These are phyloP conservation scores for Seriola dumerili DNA, from an alignment of 2,113 vertebrate species.

Conservation along the genomic window DNA sequence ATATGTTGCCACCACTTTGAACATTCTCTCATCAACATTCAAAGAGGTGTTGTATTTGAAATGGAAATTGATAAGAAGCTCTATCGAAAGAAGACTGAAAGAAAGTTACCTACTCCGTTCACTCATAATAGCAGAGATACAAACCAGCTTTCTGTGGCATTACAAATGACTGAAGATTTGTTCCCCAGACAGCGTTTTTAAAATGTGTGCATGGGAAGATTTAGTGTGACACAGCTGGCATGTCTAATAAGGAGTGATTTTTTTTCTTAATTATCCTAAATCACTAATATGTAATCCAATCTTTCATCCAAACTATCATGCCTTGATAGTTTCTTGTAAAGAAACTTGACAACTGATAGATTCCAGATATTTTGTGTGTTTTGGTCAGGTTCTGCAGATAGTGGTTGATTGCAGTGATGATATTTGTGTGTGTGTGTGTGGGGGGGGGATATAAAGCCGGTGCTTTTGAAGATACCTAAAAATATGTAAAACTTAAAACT, in stretches of 20 bases:
- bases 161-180: not conserved
- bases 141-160: not conserved
- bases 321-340: not conserved
- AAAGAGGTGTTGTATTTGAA: not conserved
- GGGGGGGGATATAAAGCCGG: too few species aligned
- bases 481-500: too few species aligned
- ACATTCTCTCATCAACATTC: not conserved
- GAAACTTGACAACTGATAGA: not conserved
- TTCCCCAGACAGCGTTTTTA: not conserved
- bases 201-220: conserved; percentile 4
- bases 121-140: not conserved
- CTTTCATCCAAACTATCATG: not conserved
- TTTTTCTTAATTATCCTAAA: not conserved
- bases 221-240: not conserved
- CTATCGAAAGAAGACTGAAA: not conserved
- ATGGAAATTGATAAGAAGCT: not conserved
- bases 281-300: not conserved
- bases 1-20: not conserved
- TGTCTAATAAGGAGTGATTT: not conserved
- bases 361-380: not conserved
- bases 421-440: too few species aligned
- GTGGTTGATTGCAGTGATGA: too few species aligned
- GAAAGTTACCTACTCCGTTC: not conserved
- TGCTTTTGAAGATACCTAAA: too few species aligned
- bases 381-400: not conserved